Base-by-base conservation (phyloP, 2,888 invertebrate species). In the Drosophila anomelani region DNA sequence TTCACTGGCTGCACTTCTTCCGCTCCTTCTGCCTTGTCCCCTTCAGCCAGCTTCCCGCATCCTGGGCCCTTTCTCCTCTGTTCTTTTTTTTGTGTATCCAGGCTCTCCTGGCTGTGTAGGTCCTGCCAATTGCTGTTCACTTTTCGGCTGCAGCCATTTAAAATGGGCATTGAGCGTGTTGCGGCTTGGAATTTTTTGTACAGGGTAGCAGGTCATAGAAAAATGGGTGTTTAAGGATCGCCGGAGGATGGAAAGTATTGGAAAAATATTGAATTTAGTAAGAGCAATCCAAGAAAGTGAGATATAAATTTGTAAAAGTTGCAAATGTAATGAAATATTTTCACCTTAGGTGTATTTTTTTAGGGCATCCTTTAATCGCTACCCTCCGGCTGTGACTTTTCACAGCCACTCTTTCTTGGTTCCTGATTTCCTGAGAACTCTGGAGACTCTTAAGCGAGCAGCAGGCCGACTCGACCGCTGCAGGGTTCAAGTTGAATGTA, bases 91-190 rank as follows among this genome's bases (percentile, higher is more conserved):
- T 57, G 34, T 47, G 68, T 46, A 20, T 23, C 47, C 38, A 49
- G 29, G 47, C 47, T 47, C 55, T 57, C 20, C 57, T 23, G 62
- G 38, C 26, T 59, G 43, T 36, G 26, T 20, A 15, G 66, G 43
- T 20, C 38, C 41, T 46, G 68, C 75, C 75, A 75, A 75, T 68
- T 75, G 60, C 60, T 60, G 68, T 68, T 59, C 68, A 75, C 76
- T 72, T 77, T 76, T 77, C 43, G 47, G 51, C 36, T 64, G 70
- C 47, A 56, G 47, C 76, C 78, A 78, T 78, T 84, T 80, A 56
- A 78, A 78, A 80, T 78, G 81, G 68, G 76, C 84, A 84, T 68
- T 73, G 63, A 73, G 81, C 81, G 59, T 78, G 73, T 56, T 77
- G 75, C 53, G 36, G 69, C 80, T 64, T 43, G 55, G 61, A 41